Percentiles rank a stretch among this genome's conserved stretches.
These are phyloP conservation scores for Gasterosteus nipponicus DNA, from an alignment of 2,113 vertebrate species.

Conservation along the genomic window DNA sequence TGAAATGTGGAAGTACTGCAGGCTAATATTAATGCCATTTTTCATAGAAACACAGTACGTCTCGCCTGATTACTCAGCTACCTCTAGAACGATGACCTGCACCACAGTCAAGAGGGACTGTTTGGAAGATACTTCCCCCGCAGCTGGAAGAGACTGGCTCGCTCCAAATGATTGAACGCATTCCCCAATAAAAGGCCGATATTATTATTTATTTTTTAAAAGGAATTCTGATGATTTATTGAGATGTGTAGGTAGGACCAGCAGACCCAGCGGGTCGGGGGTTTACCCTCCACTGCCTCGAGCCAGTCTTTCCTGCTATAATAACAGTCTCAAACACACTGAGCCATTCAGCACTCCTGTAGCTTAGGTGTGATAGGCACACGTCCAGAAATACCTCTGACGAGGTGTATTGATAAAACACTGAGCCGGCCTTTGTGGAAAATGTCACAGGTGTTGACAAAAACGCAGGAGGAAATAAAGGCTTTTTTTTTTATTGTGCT, in stretches of 20 bases:
- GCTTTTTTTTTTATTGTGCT: constrained; percentile 24
- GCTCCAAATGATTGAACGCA: not conserved
- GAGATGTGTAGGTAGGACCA: not conserved
- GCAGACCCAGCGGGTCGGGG: not conserved
- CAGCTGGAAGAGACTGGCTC: not conserved
- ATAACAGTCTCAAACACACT: constrained; percentile 16
- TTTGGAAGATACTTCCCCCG: not conserved
- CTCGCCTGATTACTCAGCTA: no score
- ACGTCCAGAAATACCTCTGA: constrained; percentile 36
- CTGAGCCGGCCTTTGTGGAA: constrained; percentile 33
- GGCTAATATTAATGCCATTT: no score
- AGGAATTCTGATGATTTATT: not conserved
- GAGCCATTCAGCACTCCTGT: not conserved
- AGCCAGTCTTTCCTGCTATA: not conserved
- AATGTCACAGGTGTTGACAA: constrained; percentile 60
- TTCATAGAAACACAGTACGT: no score
- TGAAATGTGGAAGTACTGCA: no score
- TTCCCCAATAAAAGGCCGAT: not conserved
- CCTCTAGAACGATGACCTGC: not conserved
- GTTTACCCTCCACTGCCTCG: not conserved
- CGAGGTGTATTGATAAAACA: constrained; percentile 67
- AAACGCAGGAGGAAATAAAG: constrained; percentile 48
- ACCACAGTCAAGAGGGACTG: not conserved
- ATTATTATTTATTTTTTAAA: not conserved
- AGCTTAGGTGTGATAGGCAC: constrained; percentile 37